These are phyloP conservation scores for Hemicordylus capensis DNA, from an alignment of 2,113 vertebrate genomes.

Conservation along the genomic window DNA sequence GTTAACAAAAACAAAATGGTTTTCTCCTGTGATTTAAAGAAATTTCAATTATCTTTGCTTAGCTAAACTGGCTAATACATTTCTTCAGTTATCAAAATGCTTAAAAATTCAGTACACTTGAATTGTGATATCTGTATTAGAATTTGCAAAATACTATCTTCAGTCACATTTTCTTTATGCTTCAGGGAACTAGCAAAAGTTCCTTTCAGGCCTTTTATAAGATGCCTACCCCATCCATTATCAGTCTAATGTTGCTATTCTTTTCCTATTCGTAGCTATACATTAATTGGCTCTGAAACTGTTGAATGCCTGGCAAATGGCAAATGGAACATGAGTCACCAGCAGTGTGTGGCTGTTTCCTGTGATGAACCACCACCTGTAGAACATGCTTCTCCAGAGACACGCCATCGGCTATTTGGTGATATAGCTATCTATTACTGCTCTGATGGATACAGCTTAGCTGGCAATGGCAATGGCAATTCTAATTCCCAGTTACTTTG, in stretches of 20 bases:
- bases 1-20: no score
- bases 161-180: no score
- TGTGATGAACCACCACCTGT: conserved; percentile 92
- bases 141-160: no score
- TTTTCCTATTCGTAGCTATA: conserved; percentile 81
- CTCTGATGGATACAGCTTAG: conserved; percentile 88
- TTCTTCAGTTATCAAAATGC: no score
- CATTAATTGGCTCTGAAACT: conserved; percentile 84
- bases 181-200: neutral
- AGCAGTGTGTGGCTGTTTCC: conserved; percentile 92
- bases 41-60: no score
- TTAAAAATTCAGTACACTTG: no score
- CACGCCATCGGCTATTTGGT: conserved; percentile 89
- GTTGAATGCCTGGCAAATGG: conserved; percentile 87
- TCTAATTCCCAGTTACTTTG: conserved; percentile 92
- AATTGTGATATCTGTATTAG: no score
- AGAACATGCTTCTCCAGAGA: conserved; percentile 90
- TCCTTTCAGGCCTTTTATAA: neutral
- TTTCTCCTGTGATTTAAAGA: no score
- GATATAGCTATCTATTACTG: conserved; percentile 95
- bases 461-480: conserved; percentile 29
- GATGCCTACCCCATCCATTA: neutral
- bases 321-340: conserved; percentile 84
- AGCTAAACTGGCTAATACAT: no score
- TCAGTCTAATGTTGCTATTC: conserved; percentile 41